Evolutionary conservation across 2,113 vertebrate species (phyloP).

Genomic region (Colistium nudipinnis): DNA sequence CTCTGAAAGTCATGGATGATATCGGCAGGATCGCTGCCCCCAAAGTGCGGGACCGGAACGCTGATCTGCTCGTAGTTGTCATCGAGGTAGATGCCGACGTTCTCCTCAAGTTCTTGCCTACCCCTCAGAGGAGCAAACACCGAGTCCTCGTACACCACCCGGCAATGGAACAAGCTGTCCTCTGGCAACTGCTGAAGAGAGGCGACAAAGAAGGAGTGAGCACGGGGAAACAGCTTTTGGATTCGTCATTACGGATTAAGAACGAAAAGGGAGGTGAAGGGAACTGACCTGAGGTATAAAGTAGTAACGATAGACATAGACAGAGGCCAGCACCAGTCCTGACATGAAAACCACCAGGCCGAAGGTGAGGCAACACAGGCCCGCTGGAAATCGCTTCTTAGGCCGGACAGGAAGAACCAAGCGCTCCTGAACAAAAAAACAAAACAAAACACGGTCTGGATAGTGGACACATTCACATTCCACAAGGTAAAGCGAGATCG

Average conservation of each 20-base stretch:
- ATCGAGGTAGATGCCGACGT: constrained; percentile 90
- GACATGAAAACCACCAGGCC: constrained; percentile 87
- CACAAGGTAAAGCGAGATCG: background rate
- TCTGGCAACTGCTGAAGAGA: constrained; percentile 82
- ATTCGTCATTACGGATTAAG: background rate
- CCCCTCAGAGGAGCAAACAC: constrained; percentile 83
- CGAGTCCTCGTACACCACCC: constrained; percentile 88
- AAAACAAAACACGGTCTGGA: constrained; percentile 14
- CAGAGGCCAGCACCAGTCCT: constrained; percentile 86
- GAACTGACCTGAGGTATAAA: constrained; percentile 87
- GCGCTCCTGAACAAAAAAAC: constrained; percentile 76
- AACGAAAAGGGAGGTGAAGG: background rate
- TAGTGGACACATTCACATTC: background rate
- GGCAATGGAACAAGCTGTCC: constrained; percentile 91
- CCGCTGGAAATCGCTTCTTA: constrained; percentile 81
- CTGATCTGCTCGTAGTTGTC: constrained; percentile 94
- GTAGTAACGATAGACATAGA: constrained; percentile 91
- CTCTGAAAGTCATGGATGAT: constrained; percentile 95
- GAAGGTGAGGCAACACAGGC: constrained; percentile 88
- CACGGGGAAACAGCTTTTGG: background rate
- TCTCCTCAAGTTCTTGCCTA: constrained; percentile 89
- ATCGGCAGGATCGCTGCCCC: constrained; percentile 89
- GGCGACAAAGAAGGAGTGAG: constrained; percentile 38
- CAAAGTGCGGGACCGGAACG: constrained; percentile 89
- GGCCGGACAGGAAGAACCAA: constrained; percentile 68